These are phyloP conservation scores for Acipenser oxyrinchus DNA, from an alignment of 2,797 vertebrate species.

Conservation along the genomic window DNA sequence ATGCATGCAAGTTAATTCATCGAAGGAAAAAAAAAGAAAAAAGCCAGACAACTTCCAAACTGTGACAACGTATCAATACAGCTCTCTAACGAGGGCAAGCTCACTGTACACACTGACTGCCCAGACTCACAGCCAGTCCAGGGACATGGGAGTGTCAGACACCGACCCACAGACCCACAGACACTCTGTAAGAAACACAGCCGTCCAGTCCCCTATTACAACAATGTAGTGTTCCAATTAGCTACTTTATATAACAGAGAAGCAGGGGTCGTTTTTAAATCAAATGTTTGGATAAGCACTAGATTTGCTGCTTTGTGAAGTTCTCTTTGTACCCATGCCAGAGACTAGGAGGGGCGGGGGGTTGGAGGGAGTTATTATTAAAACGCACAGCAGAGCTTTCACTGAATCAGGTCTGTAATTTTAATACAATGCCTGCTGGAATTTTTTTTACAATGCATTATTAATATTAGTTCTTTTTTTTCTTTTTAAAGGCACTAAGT, in stretches of 20 bases:
- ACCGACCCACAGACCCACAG: slow-evolving; percentile 40
- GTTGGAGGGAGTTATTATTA: too few species aligned
- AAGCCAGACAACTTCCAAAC: slow-evolving; percentile 18
- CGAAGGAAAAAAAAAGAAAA: not conserved
- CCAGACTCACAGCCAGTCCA: slow-evolving; percentile 38
- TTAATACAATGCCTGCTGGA: too few species aligned
- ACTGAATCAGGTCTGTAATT: too few species aligned
- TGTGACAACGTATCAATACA: slow-evolving; percentile 41
- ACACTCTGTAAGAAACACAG: slow-evolving; percentile 48
- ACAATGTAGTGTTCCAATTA: not conserved
- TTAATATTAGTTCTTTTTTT: too few species aligned
- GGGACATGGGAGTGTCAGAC: slow-evolving; percentile 42
- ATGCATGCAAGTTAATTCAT: slow-evolving; percentile 12
- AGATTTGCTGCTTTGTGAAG: too few species aligned
- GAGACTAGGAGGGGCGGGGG: too few species aligned
- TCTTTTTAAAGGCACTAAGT: too few species aligned
- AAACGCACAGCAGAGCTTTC: too few species aligned
- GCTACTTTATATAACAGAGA: not conserved
- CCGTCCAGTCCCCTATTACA: not conserved
- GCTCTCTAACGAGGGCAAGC: slow-evolving; percentile 33
- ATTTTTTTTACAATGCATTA: too few species aligned
- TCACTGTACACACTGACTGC: slow-evolving; percentile 40
- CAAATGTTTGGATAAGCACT: too few species aligned
- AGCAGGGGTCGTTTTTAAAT: not conserved
- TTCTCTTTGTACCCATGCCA: too few species aligned